Conservation (phyloP, 2,888 invertebrate genomes). For the Harpalus rubripes region DNA sequence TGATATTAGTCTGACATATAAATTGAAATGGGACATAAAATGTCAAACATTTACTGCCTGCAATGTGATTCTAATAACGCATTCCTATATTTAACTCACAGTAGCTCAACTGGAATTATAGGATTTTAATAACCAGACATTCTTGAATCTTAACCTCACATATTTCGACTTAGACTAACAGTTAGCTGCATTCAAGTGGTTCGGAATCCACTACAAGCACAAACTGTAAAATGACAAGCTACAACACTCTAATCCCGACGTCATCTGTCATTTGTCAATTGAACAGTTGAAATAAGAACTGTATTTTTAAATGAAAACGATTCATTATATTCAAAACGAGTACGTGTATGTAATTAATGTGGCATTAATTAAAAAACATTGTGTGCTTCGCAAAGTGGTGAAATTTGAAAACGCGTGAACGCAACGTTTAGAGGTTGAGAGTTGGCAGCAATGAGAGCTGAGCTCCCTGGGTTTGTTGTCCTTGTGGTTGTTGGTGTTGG, state of each 20-base stretch:
- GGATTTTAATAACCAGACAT: no score
- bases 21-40: no score
- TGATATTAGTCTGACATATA: not conserved
- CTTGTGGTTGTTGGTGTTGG: conserved; percentile 1
- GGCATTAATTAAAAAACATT: not conserved
- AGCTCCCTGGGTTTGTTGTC: not conserved
- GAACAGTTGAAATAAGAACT: not conserved
- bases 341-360: not conserved
- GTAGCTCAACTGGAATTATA: no score
- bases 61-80: no score
- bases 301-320: not conserved
- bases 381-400: not conserved
- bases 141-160: no score
- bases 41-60: no score
- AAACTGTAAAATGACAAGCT: not conserved
- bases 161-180: no score
- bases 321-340: not conserved
- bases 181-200: no score
- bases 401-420: not conserved
- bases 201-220: no score
- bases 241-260: not conserved
- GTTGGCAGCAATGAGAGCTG: not conserved
- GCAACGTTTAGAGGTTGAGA: not conserved
- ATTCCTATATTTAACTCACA: no score
- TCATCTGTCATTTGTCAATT: not conserved